Evolutionary conservation across 2,888 invertebrate genomes (phyloP).

Genomic region (Stegana nigrithorax): DNA sequence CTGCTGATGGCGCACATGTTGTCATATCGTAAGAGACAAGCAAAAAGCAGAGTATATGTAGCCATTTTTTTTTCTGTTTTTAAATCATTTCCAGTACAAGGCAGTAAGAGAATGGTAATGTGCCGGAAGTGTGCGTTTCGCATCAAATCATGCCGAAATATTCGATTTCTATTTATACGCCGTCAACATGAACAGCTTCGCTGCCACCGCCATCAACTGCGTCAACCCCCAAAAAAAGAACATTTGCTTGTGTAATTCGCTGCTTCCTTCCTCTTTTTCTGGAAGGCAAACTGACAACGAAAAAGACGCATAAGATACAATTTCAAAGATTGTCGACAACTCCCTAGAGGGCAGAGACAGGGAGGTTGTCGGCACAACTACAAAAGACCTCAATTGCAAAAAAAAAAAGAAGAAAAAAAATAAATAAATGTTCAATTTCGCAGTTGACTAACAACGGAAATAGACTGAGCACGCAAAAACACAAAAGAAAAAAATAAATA

Average conservation of each 20-base stretch:
- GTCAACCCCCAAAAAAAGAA: slow-evolving; percentile 12
- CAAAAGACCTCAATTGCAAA: slow-evolving; percentile 18
- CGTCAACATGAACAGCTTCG: slow-evolving; percentile 31
- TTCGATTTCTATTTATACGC: slow-evolving; percentile 41
- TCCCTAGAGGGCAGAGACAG: slow-evolving; percentile 38
- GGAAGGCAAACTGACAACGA: not conserved
- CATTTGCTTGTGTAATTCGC: slow-evolving; percentile 43
- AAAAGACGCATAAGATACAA: slow-evolving; percentile 27
- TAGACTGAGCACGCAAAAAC: not conserved
- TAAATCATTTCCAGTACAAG: too few species aligned
- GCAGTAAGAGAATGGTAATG: too few species aligned
- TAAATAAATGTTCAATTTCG: slow-evolving; percentile 23
- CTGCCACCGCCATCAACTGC: slow-evolving; percentile 25
- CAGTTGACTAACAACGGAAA: not conserved
- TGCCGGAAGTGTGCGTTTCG: slow-evolving; percentile 29
- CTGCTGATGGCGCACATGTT: too few species aligned
- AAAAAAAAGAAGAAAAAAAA: too few species aligned
- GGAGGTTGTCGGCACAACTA: too few species aligned
- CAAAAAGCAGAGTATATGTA: too few species aligned
- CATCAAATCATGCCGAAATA: slow-evolving; percentile 46
- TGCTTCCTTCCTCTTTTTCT: slow-evolving; percentile 31
- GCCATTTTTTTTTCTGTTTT: too few species aligned
- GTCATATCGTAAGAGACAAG: too few species aligned
- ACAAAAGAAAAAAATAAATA: too few species aligned
- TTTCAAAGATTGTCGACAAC: slow-evolving; percentile 40